Base-by-base conservation (phyloP, 2,797 vertebrate genomes). In the Chelmon rostratus region DNA sequence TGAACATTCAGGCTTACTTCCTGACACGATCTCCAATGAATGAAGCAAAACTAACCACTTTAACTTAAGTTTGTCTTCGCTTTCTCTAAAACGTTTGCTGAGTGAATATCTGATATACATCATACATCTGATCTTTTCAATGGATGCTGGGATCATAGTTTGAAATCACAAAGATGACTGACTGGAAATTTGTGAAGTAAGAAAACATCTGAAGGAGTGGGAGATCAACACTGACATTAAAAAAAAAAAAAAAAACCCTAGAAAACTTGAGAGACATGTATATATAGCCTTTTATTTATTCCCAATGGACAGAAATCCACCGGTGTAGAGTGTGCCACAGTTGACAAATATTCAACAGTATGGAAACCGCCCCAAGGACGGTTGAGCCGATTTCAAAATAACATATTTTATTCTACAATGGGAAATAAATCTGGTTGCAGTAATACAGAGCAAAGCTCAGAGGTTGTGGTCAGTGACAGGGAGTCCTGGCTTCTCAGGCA, bases 381-480 rank as follows among this genome's bases (percentile, higher is more conserved):
- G 54, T 47, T 50, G 50, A 76, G 67, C 52, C 49, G 74, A 76
- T 86, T 86, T 86, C 65, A 88, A 90, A 90, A 88, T 70, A 86
- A 74, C 74, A 75, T 40, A 80, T 44, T 71, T 77, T 81, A 85
- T 68, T 83, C 68, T 73, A 82, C 73, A 82, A 68, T 40, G 58
- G 82, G 70, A 85, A 90, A 90, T 75, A 83, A 56, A 91, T 83
- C 71, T 78, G 37, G 76, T 79, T 79, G 23, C 31, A 49, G 65
- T 67, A 77, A 75, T 64, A 46, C 76, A 77, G 76, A 80, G 72
- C 77, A 88, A 84, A 89, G 86, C 88, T 82, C 85, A 77, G 86
- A 87, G 86, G 88, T 90, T 89, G 86, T 68, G 87, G 86, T 87
- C 86, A 73, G 79, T 90, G 88, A 89, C 76, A 66, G 85, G 79